Percentiles rank a stretch among this genome's conserved stretches.
phyloP scores from a whole-genome alignment of 1,140 invertebrate genomes.

The Hyposmocoma kahamanoa region DNA sequence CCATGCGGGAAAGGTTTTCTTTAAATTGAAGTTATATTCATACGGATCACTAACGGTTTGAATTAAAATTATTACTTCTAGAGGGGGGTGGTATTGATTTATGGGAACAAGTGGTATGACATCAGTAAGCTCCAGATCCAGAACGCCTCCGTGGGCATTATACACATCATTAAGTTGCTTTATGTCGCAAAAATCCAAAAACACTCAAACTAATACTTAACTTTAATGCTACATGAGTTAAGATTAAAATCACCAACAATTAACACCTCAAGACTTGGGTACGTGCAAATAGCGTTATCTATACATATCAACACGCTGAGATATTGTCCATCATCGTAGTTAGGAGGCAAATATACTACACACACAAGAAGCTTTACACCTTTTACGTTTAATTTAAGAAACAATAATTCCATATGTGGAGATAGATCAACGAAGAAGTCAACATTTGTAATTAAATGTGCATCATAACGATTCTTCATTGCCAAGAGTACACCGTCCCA shows the following conservation, averaged over 20 bases:
- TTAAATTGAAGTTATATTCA: too few species aligned
- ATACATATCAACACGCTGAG: background rate
- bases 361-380: background rate
- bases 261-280: background rate
- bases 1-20: background rate
- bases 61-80: too few species aligned
- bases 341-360: background rate
- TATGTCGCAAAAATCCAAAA: background rate
- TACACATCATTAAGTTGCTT: background rate
- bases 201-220: background rate
- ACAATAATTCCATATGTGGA: background rate
- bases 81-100: background rate
- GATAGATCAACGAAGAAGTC: background rate
- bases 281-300: background rate
- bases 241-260: background rate
- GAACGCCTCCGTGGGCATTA: background rate
- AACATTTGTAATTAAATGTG: background rate
- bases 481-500: conserved; percentile 2
- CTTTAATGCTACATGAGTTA: background rate
- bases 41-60: too few species aligned
- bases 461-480: background rate
- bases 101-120: background rate
- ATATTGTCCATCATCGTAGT: background rate
- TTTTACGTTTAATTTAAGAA: background rate
- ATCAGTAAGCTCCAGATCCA: background rate